Evolutionary conservation across 2,888 invertebrate genomes (phyloP), one percentile per base, ranked within the genome.

Genomic region (Lepidocyrtinus sp.): DNA sequence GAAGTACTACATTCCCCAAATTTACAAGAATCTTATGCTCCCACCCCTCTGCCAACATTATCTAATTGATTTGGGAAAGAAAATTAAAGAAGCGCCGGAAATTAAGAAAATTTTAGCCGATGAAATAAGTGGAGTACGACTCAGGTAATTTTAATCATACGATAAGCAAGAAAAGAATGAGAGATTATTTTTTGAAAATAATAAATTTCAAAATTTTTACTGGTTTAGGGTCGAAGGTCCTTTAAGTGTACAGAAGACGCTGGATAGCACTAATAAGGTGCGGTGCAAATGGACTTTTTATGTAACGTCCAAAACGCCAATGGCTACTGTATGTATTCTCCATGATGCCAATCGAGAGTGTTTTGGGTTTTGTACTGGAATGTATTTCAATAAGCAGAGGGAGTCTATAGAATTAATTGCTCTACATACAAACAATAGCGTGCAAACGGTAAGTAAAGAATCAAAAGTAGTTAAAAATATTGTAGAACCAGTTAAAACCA

Each of bases 401-500:
- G 73, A 82, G 61, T 36, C 76, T 22, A 61, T 83, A 45, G 69
- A 82, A 62, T 75, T 83, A 63, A 79, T 83, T 68, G 82, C 80
- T 55, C 26, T 86, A 5, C 84, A 86, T 70, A 81, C 83, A 25
- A 83, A 83, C 19, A 84, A 86, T 55, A 65, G 72, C 50, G 72
- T 71, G n/a, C 80, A 84, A 75, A 81, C 73, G 78, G 82, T 84
- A 76, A n/a, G n/a, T n/a, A n/a, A n/a, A n/a, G n/a, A n/a, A n/a
- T n/a, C n/a, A n/a, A n/a, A n/a, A n/a, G n/a, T n/a, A n/a, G n/a
- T n/a, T n/a, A n/a, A n/a, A n/a, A n/a, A n/a, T n/a, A n/a, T n/a
- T n/a, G n/a, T n/a, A n/a, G n/a, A n/a, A n/a, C n/a, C n/a, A n/a
- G n/a, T n/a, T n/a, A n/a, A n/a, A n/a, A n/a, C n/a, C n/a, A n/a